Evolutionary conservation across 2,797 vertebrate genomes (phyloP).

Genomic region (Danio albolineatus): DNA sequence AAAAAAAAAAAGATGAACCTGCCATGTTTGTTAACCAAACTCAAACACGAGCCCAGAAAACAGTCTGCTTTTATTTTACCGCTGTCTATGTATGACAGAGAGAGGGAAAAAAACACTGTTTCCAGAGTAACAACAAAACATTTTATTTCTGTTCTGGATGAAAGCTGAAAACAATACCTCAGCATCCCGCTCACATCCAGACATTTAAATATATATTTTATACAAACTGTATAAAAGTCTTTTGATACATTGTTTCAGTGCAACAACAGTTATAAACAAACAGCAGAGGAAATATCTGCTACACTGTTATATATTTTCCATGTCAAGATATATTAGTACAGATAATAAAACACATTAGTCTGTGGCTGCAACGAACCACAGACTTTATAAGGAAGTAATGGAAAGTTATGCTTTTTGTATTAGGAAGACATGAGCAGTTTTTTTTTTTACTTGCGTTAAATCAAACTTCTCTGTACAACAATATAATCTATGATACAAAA

Average conservation of each 20-base stretch:
- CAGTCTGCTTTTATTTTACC: slow-evolving; percentile 37
- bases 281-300: slow-evolving; percentile 8
- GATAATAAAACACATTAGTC: slow-evolving; percentile 23
- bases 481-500: slow-evolving; percentile 34
- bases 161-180: slow-evolving; percentile 13
- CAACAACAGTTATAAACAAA: slow-evolving; percentile 15
- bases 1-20: slow-evolving; percentile 10
- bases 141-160: slow-evolving; percentile 31
- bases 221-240: slow-evolving; percentile 35
- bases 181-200: slow-evolving; percentile 3
- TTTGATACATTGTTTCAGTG: slow-evolving; percentile 11
- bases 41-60: slow-evolving; percentile 21
- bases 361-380: slow-evolving; percentile 1
- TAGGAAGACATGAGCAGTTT: slow-evolving; percentile 33
- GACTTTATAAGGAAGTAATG: background rate
- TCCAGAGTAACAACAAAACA: slow-evolving; percentile 31
- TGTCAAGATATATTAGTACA: slow-evolving; percentile 12
- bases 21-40: background rate
- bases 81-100: background rate
- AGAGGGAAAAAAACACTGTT: background rate
- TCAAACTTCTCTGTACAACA: background rate
- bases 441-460: background rate
- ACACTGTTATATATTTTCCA: background rate
- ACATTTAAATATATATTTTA: background rate
- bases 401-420: background rate